Evolutionary conservation across 1,140 invertebrate species (phyloP).

Genomic region (Oryzaephilus surinamensis): DNA sequence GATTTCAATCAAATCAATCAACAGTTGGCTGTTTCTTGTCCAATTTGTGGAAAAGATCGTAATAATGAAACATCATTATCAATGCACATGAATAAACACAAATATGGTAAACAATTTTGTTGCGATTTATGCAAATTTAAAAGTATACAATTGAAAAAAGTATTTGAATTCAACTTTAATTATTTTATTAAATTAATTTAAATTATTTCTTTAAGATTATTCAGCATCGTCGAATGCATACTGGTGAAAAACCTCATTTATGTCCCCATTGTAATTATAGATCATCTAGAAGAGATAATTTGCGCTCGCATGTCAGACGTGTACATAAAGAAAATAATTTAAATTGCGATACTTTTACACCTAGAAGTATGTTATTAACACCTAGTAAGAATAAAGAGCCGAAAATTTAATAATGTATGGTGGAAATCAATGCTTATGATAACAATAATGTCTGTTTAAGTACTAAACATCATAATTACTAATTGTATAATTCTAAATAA

Average conservation of each 20-base stretch:
- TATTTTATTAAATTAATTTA: not conserved
- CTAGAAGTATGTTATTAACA: conserved; percentile 34
- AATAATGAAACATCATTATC: conserved; percentile 42
- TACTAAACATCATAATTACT: too few relatives aligned
- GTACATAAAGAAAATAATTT: conserved; percentile 47
- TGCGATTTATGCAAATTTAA: conserved; percentile 48
- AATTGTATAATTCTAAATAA: too few relatives aligned
- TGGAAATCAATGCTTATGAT: too few relatives aligned
- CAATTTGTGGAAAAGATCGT: conserved; percentile 47
- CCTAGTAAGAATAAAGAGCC: conserved; percentile 1
- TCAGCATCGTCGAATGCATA: conserved; percentile 45
- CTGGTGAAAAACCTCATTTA: conserved; percentile 41
- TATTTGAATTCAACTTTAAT: conserved; percentile 19
- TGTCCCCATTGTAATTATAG: conserved; percentile 44
- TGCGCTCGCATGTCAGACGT: conserved; percentile 38
- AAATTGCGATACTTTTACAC: conserved; percentile 44
- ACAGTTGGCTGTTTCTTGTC: conserved; percentile 44
- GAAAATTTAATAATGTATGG: too few relatives aligned
- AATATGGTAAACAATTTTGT: conserved; percentile 44
- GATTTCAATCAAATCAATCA: conserved; percentile 29
- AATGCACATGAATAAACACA: conserved; percentile 45
- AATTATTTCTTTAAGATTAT: conserved; percentile 27
- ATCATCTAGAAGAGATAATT: conserved; percentile 27
- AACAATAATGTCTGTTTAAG: too few relatives aligned
- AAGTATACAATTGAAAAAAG: conserved; percentile 47